phyloP scores from a whole-genome alignment of 1,140 invertebrate species.

The Microplitis demolitor region DNA sequence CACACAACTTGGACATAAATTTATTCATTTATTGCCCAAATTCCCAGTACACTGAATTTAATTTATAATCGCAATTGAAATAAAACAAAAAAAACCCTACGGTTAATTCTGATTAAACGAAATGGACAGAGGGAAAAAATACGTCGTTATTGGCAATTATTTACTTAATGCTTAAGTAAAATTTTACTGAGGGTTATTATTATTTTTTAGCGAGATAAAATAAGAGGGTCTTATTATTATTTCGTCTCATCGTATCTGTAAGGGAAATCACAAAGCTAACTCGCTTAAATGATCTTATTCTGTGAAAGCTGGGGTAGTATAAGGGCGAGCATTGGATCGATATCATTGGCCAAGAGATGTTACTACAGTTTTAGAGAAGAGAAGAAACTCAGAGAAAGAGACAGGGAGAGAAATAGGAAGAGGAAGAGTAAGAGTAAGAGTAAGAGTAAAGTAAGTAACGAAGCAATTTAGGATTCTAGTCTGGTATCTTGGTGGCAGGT shows the following conservation, averaged over 20 bases:
- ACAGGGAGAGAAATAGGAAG: no score
- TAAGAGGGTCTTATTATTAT: neutral
- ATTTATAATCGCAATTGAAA: no score
- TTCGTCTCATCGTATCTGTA: no score
- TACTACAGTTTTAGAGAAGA: no score
- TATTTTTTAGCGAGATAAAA: neutral
- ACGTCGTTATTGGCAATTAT: no score
- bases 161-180: neutral
- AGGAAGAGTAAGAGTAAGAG: no score
- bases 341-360: slow-evolving; percentile 7
- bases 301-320: neutral
- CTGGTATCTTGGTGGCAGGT: neutral
- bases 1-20: neutral
- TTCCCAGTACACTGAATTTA: no score
- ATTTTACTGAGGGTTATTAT: neutral
- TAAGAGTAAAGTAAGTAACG: slow-evolving; percentile 2
- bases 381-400: neutral
- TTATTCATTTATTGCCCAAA: neutral
- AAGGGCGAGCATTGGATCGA: neutral
- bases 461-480: slow-evolving; percentile 20
- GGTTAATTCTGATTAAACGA: no score
- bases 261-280: slow-evolving; percentile 3
- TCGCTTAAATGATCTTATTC: neutral
- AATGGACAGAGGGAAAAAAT: no score
- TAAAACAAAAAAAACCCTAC: no score